A percentile compares a stretch with the other conserved stretches of the same genome.
Conservation (phyloP, 2,113 vertebrate species). For the Pangasianodon hypophthalmus region DNA sequence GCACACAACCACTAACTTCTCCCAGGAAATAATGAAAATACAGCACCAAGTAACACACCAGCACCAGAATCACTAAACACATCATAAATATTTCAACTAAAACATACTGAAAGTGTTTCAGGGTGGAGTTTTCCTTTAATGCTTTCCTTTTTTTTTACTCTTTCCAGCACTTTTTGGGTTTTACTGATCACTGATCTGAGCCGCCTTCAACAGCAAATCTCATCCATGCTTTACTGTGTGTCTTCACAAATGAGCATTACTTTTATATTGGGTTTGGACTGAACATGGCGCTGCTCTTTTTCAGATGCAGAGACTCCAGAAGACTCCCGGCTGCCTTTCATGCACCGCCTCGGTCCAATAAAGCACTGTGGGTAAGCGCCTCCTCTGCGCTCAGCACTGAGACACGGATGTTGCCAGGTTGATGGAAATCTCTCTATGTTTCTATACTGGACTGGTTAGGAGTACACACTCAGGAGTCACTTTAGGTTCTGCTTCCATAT, state of each 20-base stretch:
- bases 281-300: constrained; percentile 62
- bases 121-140: background rate
- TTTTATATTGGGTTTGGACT: constrained; percentile 56
- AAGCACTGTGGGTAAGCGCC: constrained; percentile 66
- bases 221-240: background rate
- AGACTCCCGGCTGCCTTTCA: constrained; percentile 77
- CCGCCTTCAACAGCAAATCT: background rate
- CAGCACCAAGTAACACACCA: background rate
- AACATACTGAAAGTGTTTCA: background rate
- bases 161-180: background rate
- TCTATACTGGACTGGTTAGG: background rate
- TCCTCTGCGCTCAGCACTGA: constrained; percentile 66
- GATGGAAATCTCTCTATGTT: background rate
- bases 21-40: background rate
- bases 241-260: background rate
- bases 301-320: constrained; percentile 70
- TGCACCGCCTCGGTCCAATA: constrained; percentile 83
- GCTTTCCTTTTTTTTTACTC: background rate
- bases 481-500: background rate
- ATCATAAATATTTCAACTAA: background rate
- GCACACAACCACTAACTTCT: background rate
- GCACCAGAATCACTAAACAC: background rate
- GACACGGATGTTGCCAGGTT: constrained; percentile 24
- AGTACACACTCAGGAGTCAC: background rate
- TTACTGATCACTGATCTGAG: background rate